These are phyloP conservation scores for Astropecten irregularis DNA, from an alignment of 53 echinoderm and acorn worm genomes.

Conservation along the genomic window DNA sequence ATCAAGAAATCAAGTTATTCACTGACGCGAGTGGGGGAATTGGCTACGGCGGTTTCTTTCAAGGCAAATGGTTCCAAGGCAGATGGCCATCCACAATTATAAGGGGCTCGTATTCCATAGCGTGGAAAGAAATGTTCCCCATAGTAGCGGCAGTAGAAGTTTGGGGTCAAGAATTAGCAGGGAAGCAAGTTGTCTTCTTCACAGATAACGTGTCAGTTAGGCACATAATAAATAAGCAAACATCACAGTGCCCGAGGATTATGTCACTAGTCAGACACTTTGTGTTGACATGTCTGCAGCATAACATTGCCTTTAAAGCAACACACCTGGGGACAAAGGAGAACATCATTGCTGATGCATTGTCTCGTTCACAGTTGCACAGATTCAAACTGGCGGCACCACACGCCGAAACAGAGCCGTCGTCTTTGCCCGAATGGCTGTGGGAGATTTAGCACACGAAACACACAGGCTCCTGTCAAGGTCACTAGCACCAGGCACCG, in stretches of 20 bases:
- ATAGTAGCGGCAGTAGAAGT: background rate
- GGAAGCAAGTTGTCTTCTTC: background rate
- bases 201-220: slow-evolving; percentile 7
- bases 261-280: background rate
- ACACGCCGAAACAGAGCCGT: background rate
- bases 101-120: background rate
- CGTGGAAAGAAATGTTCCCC: slow-evolving; percentile 7
- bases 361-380: background rate
- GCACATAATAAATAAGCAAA: background rate
- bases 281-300: background rate
- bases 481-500: slow-evolving; percentile 17
- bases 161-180: background rate
- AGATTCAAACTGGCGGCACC: background rate
- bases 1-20: background rate
- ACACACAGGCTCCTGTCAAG: slow-evolving; percentile 10
- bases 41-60: background rate
- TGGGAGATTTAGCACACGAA: slow-evolving; percentile 32
- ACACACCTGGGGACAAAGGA: background rate
- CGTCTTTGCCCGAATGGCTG: background rate
- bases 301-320: background rate
- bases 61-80: background rate
- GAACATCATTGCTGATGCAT: background rate
- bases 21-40: slow-evolving; percentile 11
- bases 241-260: background rate
- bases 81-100: background rate